A percentile compares a stretch with the other conserved stretches of the same genome.
phyloP scores from a whole-genome alignment of 2,888 invertebrate genomes.

The Melieria omissa region DNA sequence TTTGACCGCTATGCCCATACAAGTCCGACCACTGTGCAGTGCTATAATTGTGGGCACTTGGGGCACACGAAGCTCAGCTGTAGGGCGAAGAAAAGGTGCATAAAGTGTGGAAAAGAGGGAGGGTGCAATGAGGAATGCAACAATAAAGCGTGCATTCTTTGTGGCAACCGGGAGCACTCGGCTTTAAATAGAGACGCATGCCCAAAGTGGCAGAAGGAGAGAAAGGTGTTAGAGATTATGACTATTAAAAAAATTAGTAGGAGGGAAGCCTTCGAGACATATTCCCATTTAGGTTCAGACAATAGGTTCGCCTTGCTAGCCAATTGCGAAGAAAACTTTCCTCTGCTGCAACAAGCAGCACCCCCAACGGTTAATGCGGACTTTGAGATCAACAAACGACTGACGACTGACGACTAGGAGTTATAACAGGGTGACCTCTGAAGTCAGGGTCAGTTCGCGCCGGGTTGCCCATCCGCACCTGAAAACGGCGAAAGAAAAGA shows the following conservation, averaged over 20 bases:
- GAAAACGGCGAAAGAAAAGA: not conserved
- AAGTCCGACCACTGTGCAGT: too few relatives aligned
- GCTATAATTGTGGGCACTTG: not conserved
- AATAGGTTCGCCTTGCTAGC: not conserved
- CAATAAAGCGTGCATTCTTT: not conserved
- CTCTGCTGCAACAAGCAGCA: not conserved
- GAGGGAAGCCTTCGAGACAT: not conserved
- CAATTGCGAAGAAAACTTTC: not conserved
- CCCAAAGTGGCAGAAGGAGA: not conserved
- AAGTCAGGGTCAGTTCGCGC: too few relatives aligned
- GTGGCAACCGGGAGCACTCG: not conserved
- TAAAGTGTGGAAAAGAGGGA: not conserved
- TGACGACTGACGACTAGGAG: not conserved
- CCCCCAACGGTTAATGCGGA: not conserved
- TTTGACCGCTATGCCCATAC: too few relatives aligned
- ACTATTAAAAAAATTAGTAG: not conserved
- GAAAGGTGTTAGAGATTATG: slow-evolving; percentile 1
- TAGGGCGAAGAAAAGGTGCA: not conserved
- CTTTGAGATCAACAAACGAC: not conserved
- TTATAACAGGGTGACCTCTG: not conserved
- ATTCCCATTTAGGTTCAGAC: not conserved
- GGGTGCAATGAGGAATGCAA: not conserved
- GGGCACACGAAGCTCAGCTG: not conserved
- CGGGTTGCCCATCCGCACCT: too few relatives aligned
- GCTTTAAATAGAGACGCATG: not conserved